Base-by-base conservation (phyloP, 2,888 invertebrate species). In the Geophilus truncorum region DNA sequence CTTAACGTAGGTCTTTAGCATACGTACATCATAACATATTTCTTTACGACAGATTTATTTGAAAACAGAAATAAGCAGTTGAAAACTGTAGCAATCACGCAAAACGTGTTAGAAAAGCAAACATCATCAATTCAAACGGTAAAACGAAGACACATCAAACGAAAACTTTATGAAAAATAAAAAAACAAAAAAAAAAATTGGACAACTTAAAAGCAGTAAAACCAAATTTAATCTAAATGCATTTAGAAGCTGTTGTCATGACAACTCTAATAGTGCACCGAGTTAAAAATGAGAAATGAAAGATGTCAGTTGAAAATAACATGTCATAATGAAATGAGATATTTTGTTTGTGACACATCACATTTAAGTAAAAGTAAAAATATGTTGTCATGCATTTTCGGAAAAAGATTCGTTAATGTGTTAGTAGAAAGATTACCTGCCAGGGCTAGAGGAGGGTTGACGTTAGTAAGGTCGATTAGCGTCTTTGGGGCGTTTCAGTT, bases 401-500 rank as follows among this genome's bases (percentile, higher is more conserved):
- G 36, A 77, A 77, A 77, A 77, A 77, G 36, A 36, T 77, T 32
- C 32, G 40, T 45, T 36, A 40, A 40, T 36, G 78, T n/a, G 78
- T 78, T 78, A 78, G 78, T 78, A 78, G 28, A 36, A 77, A 77
- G 77, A 77, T 70, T 80, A 80, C 80, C 80, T 80, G 70, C 75
- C 75, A 80, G 70, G 80, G 80, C 80, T 80, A 75, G 34, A 36
- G 76, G 76, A 80, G 70, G 76, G 80, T 76, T n/a, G 51, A 36
- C 28, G 80, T 93, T 95, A 98, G 93, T 98, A 98, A 88, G 97
- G 97, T 90, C 96, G 92, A 90, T 93, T 96, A 87, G 96, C 96
- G 89, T 97, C 97, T 91, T 97, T 97, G 89, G 98, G 98, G 90
- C 98, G 92, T 90, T 98, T 98, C 90, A 98, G 92, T 90, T 98